These are phyloP conservation scores for Hirundo rustica DNA, from an alignment of 2,797 vertebrate species.

Conservation along the genomic window DNA sequence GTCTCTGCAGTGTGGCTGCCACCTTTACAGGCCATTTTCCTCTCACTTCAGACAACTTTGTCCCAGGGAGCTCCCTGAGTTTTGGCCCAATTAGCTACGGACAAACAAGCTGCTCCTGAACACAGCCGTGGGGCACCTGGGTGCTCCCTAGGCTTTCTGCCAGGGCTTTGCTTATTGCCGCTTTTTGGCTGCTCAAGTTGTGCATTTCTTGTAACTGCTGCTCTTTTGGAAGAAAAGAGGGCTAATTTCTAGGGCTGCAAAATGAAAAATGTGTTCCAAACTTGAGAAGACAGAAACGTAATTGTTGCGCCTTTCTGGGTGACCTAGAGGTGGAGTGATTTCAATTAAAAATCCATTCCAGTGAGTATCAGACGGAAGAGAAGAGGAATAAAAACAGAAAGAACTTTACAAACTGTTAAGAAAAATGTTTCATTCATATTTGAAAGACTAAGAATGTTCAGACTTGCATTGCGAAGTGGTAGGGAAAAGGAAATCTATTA, in stretches of 20 bases:
- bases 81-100: not conserved
- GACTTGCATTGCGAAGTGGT: not conserved
- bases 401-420: constrained; percentile 28
- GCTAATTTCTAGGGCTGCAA: constrained; percentile 52
- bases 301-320: constrained; percentile 34
- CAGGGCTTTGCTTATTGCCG: not conserved
- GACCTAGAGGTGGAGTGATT: constrained; percentile 38
- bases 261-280: constrained; percentile 60
- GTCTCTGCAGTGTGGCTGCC: not conserved
- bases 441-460: not conserved
- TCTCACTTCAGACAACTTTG: not conserved
- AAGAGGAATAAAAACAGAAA: constrained; percentile 44
- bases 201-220: not conserved
- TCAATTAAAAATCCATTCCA: constrained; percentile 74
- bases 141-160: not conserved
- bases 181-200: not conserved
- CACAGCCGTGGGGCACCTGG: not conserved
- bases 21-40: not conserved
- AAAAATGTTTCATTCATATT: not conserved
- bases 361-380: constrained; percentile 61
- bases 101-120: not conserved
- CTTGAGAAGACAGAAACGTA: constrained; percentile 30
- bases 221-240: constrained; percentile 14
- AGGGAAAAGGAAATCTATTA: not conserved
- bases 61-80: not conserved